Base-by-base conservation (phyloP, 2,113 vertebrate genomes). In the Amphiprion percula region DNA sequence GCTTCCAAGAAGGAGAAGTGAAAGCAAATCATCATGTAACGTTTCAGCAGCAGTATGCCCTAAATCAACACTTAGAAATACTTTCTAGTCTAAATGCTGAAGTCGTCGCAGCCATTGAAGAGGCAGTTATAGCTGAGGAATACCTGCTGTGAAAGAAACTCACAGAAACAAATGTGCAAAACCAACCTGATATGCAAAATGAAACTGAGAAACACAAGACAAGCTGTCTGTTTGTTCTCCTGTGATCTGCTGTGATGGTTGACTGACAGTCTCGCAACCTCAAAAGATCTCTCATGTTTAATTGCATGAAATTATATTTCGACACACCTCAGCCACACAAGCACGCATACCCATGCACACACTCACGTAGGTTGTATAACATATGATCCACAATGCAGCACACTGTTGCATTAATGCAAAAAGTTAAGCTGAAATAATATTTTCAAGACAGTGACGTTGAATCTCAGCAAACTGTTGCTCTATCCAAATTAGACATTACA, bases 291-390 rank as follows among this genome's bases (percentile, higher is more conserved):
- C 60, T 78, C 55, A 33, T 67, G 55, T 71, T 60, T 47, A 17
- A 81, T 82, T 80, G 80, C 58, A 75, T 70, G 23, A 26, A 80
- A 87, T 78, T 77, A 83, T 8, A 63, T 53, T 19, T 71, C 61
- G 81, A 67, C 62, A 86, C 74, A 70, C 73, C 65, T 70, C 50
- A 61, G 58, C 39, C 62, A 62, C 53, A 55, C 24, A 37, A 37
- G 39, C 17, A 52, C 54, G 8, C 33, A 46, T 39, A 54, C 67
- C 65, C 33, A 61, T 67, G 39, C 68, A 63, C 68, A 63, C 1
- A 11, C 26, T 53, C 33, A 33, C 49, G 67, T 15, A 23, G 17
- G 11, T 73, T 54, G 10, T 80, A 16, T 17, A 61, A 5, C 8
- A 4, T 7, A n/a, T 80, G 37, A 49, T 44, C 16, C 15, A 49